phyloP scores from a whole-genome alignment of 2,888 invertebrate genomes.

The Monoplex corrugatus region DNA sequence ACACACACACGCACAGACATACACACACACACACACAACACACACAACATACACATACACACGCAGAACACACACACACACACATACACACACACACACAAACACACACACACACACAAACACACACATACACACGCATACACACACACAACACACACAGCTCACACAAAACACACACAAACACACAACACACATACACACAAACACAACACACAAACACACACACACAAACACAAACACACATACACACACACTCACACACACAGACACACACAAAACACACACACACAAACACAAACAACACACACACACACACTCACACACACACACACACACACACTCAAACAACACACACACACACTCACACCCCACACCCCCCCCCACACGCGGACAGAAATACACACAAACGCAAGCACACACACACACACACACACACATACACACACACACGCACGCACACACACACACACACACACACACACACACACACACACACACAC shows the following conservation, averaged over 20 bases:
- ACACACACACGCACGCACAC: not conserved
- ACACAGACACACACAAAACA: constrained; percentile 3
- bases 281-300: not conserved
- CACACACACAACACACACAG: constrained; percentile 29
- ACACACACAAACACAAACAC: constrained; percentile 26
- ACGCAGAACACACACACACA: too few species aligned
- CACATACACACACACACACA: too few species aligned
- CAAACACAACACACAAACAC: constrained; percentile 4
- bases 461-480: not conserved
- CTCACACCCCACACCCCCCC: not conserved
- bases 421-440: constrained; percentile 9
- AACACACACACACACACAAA: not conserved
- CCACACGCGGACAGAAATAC: not conserved
- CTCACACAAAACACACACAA: not conserved
- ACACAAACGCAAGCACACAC: not conserved
- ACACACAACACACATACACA: not conserved
- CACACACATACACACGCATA: constrained; percentile 11
- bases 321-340: constrained; percentile 20
- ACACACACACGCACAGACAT: too few species aligned
- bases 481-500: constrained; percentile 12
- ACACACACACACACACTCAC: not conserved
- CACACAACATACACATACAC: too few species aligned
- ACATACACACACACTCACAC: constrained; percentile 23
- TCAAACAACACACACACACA: not conserved
- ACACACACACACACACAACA: too few species aligned